Evolutionary conservation across 2,797 vertebrate genomes (phyloP).

Genomic region (Phoeniculus purpureus): DNA sequence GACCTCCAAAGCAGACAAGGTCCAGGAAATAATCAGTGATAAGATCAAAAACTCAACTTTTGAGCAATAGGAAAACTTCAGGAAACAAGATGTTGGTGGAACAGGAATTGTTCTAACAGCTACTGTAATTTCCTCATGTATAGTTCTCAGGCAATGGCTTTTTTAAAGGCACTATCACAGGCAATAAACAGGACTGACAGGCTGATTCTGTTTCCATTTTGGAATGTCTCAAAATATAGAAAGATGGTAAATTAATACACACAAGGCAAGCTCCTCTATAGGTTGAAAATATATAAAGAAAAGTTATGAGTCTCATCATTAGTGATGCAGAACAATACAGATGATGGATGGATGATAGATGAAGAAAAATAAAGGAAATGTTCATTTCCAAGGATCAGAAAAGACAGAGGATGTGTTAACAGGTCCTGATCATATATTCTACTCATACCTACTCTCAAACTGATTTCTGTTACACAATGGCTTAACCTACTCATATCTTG

Average conservation of each 20-base stretch:
- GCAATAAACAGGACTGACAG: neutral
- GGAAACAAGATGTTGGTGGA: neutral
- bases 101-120: neutral
- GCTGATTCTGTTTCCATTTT: neutral
- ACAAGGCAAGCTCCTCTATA: neutral
- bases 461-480: neutral
- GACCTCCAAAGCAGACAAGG: neutral
- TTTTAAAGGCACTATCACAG: neutral
- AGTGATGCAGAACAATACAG: neutral
- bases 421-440: neutral
- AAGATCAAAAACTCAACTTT: neutral
- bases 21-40: neutral
- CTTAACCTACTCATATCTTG: neutral
- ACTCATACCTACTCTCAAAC: neutral
- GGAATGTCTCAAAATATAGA: neutral
- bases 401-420: neutral
- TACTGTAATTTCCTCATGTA: neutral
- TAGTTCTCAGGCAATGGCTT: neutral
- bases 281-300: neutral
- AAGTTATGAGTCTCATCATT: neutral
- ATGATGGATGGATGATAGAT: neutral
- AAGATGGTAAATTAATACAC: neutral
- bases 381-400: neutral
- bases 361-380: neutral
- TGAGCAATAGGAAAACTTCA: neutral